A percentile compares a stretch with the other conserved stretches of the same genome.
phyloP scores from a whole-genome alignment of 2,888 invertebrate genomes.

The Tenthredo amoena region DNA sequence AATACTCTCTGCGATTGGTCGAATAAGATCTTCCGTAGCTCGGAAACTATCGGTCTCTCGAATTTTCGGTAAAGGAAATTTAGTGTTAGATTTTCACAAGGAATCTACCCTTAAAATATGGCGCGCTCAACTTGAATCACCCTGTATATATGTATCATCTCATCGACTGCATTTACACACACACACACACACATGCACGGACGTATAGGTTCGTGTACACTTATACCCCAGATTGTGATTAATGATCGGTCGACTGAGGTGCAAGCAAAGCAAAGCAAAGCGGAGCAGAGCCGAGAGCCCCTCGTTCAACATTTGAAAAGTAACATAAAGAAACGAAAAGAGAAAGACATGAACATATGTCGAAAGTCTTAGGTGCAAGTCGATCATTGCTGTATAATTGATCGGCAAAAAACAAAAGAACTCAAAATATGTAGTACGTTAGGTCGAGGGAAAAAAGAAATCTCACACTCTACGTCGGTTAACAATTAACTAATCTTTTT shows the following conservation, averaged over 20 bases:
- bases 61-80: too few species aligned
- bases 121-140: too few species aligned
- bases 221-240: slow-evolving; percentile 9
- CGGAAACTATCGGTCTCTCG: too few species aligned
- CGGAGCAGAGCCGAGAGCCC: not conserved
- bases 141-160: not conserved
- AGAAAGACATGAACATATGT: not conserved
- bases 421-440: too few species aligned
- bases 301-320: not conserved
- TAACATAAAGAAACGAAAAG: not conserved
- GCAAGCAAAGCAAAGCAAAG: not conserved
- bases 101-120: too few species aligned
- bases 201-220: not conserved
- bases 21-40: too few species aligned
- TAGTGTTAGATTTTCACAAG: too few species aligned
- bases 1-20: too few species aligned
- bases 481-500: too few species aligned
- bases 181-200: not conserved
- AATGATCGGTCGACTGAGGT: slow-evolving; percentile 9
- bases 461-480: too few species aligned
- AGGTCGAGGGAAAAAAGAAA: too few species aligned
- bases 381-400: not conserved
- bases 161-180: not conserved
- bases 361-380: not conserved
- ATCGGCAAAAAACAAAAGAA: not conserved